phyloP scores from a whole-genome alignment of 2,888 invertebrate genomes.

The Brenthis hecate region DNA sequence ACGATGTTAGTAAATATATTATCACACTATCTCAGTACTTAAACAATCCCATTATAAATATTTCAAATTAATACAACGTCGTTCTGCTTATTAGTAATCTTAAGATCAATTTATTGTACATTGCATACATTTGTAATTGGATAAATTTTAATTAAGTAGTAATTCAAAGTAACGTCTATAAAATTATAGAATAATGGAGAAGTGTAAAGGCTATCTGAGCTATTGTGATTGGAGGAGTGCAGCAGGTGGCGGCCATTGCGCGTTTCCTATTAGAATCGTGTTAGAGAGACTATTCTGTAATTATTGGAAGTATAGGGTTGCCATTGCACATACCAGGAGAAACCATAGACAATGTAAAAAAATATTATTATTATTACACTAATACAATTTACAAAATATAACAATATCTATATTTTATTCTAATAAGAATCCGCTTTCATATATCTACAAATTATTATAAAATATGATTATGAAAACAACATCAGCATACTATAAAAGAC shows the following conservation, averaged over 20 bases:
- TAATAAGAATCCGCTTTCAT: slow-evolving; percentile 3
- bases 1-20: too few relatives aligned
- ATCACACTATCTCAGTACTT: too few relatives aligned
- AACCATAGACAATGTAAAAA: background rate
- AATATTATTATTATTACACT: background rate
- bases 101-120: slow-evolving; percentile 10
- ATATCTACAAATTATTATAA: background rate
- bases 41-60: too few relatives aligned
- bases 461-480: background rate
- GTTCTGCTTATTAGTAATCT: background rate
- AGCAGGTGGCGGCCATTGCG: slow-evolving; percentile 64
- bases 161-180: slow-evolving; percentile 20
- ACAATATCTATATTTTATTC: background rate
- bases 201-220: slow-evolving; percentile 19
- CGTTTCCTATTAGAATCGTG: slow-evolving; percentile 78
- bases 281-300: slow-evolving; percentile 66
- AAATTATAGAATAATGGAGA: slow-evolving; percentile 22
- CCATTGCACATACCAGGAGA: background rate
- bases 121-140: slow-evolving; percentile 11
- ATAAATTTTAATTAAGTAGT: slow-evolving; percentile 20
- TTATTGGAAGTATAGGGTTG: slow-evolving; percentile 56
- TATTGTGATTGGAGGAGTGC: slow-evolving; percentile 52
- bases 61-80: background rate
- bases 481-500: too few relatives aligned
- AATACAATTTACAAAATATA: background rate